These are phyloP conservation scores for Lepidurus arcticus DNA, from an alignment of 1,140 invertebrate species.

Conservation along the genomic window DNA sequence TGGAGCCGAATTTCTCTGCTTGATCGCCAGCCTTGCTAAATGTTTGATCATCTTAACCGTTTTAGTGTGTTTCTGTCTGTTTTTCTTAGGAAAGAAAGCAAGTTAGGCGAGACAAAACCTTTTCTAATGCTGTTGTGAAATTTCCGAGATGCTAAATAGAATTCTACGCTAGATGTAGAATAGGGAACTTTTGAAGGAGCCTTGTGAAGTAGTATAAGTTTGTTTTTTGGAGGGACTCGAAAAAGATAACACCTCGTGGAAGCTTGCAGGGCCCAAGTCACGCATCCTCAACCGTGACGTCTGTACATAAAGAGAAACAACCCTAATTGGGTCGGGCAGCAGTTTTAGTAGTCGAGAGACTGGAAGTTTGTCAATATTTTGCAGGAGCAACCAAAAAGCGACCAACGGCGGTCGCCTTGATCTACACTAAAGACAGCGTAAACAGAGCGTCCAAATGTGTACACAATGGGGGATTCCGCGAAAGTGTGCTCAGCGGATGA, in stretches of 20 bases:
- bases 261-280: too few relatives aligned
- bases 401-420: not conserved
- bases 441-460: not conserved
- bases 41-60: not conserved
- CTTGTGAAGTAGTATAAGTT: too few relatives aligned
- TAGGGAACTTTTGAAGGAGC: too few relatives aligned
- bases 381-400: not conserved
- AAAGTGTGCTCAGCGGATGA: not conserved
- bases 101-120: too few relatives aligned
- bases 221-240: too few relatives aligned
- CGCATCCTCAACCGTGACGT: too few relatives aligned
- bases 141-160: too few relatives aligned
- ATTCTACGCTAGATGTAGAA: too few relatives aligned
- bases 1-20: not conserved
- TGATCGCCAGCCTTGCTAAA: not conserved
- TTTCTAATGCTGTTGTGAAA: too few relatives aligned
- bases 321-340: not conserved
- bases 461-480: not conserved
- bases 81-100: too few relatives aligned
- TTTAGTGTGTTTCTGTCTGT: too few relatives aligned
- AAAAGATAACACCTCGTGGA: too few relatives aligned
- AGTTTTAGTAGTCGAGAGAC: not conserved
- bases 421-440: not conserved
- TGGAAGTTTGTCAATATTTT: constrained; percentile 11
- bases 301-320: not conserved